Evolutionary conservation across 2,797 vertebrate genomes (phyloP).

Genomic region (Microcaecilia unicolor): DNA sequence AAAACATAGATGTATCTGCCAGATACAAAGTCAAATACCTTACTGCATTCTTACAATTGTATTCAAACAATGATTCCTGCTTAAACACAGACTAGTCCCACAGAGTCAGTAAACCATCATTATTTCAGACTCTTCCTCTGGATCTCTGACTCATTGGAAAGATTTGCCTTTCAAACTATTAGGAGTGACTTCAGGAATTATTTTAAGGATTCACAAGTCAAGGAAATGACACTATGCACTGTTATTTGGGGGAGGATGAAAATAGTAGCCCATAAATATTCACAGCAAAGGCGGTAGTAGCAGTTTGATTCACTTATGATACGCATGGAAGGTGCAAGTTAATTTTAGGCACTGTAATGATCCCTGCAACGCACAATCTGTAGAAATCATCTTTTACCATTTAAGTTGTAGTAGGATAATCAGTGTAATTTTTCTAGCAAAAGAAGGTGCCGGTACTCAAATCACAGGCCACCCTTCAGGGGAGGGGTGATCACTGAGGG

Average conservation of each 20-base stretch:
- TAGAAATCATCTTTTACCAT: no score
- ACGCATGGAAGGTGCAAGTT: neutral
- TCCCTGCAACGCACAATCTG: no score
- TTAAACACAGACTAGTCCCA: no score
- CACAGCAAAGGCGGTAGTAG: neutral
- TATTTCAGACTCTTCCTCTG: neutral
- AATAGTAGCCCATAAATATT: neutral
- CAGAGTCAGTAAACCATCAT: neutral
- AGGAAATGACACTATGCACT: conserved; percentile 7
- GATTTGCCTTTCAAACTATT: conserved; percentile 12
- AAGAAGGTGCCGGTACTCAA: no score
- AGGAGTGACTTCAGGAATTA: conserved; percentile 17
- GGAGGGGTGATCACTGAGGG: no score
- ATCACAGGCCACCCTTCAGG: no score
- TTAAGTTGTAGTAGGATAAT: no score
- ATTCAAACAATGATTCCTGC: no score
- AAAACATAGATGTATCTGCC: no score
- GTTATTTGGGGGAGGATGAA: conserved; percentile 10
- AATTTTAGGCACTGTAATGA: neutral
- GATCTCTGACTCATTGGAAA: conserved; percentile 5
- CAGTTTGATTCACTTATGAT: neutral
- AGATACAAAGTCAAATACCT: no score
- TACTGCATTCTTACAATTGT: no score
- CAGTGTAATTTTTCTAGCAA: no score
- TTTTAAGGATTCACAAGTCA: conserved; percentile 15